A percentile compares a stretch with the other conserved stretches of the same genome.
Evolutionary conservation across 1,140 invertebrate species (phyloP).

Genomic region (Mylabris phalerata): DNA sequence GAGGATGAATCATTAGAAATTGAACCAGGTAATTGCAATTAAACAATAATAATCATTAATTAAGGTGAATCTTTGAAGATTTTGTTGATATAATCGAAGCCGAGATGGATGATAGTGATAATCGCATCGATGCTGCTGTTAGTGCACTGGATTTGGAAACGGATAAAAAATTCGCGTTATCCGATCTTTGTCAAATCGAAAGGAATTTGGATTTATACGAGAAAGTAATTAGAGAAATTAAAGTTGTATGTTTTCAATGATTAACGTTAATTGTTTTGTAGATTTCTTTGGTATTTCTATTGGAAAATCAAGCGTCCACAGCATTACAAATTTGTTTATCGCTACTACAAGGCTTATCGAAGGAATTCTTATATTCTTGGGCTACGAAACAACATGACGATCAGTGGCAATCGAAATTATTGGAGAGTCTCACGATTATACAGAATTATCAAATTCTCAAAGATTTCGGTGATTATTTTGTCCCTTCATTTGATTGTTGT

Average conservation of each 20-base stretch:
- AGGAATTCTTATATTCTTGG: constrained; percentile 21
- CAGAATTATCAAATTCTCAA: constrained; percentile 30
- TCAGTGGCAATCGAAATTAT: constrained; percentile 26
- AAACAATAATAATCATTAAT: too few relatives aligned
- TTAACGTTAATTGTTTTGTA: constrained; percentile 12
- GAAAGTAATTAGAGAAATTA: constrained; percentile 13
- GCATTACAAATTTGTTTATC: constrained; percentile 18
- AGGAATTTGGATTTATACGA: constrained; percentile 19
- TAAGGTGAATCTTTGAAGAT: too few relatives aligned
- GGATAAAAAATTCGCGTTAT: too few relatives aligned
- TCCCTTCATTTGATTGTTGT: too few relatives aligned
- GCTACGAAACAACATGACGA: constrained; percentile 3
- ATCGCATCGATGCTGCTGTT: too few relatives aligned
- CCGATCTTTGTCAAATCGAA: constrained; percentile 6
- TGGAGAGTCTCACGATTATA: constrained; percentile 32
- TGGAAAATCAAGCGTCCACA: constrained; percentile 21
- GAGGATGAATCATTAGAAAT: too few relatives aligned
- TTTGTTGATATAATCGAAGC: too few relatives aligned
- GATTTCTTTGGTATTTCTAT: constrained; percentile 29
- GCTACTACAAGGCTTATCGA: constrained; percentile 4
- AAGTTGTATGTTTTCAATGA: not conserved
- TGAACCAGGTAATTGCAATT: too few relatives aligned
- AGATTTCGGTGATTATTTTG: constrained; percentile 11
- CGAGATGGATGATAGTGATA: too few relatives aligned
- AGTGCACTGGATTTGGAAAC: too few relatives aligned